Evolutionary conservation across 2,797 vertebrate species (phyloP).

Genomic region (Lacerta agilis): DNA sequence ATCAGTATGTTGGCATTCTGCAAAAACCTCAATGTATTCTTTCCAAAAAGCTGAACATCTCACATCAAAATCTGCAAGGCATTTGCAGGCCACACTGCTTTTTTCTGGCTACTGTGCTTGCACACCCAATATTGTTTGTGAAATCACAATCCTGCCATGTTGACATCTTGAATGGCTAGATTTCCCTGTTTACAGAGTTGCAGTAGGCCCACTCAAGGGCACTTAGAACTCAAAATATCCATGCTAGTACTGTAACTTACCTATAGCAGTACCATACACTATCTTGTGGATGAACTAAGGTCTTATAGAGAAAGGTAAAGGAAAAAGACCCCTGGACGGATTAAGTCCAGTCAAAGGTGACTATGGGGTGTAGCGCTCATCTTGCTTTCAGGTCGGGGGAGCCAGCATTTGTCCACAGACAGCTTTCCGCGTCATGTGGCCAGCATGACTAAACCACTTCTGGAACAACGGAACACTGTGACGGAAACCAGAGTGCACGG

Average conservation of each 20-base stretch:
- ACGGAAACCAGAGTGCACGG: too few relatives aligned
- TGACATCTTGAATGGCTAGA: neutral
- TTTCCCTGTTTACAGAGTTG: neutral
- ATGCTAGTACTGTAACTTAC: neutral
- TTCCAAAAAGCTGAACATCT: neutral
- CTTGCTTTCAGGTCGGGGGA: too few relatives aligned
- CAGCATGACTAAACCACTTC: too few relatives aligned
- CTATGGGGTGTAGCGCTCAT: too few relatives aligned
- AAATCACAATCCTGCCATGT: neutral
- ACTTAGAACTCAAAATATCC: neutral
- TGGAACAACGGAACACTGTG: too few relatives aligned
- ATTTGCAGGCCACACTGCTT: neutral
- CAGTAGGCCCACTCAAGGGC: neutral
- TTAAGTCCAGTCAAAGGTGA: neutral
- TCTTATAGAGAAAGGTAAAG: too few relatives aligned
- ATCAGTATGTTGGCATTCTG: neutral
- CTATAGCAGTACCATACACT: neutral
- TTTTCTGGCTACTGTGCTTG: neutral
- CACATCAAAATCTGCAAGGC: neutral
- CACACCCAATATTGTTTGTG: neutral
- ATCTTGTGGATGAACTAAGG: neutral
- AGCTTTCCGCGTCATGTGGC: too few relatives aligned
- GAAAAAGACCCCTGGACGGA: neutral
- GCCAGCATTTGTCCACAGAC: too few relatives aligned
- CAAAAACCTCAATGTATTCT: neutral